Base-by-base conservation (phyloP, 2,888 invertebrate genomes). In the Noctua comes region DNA sequence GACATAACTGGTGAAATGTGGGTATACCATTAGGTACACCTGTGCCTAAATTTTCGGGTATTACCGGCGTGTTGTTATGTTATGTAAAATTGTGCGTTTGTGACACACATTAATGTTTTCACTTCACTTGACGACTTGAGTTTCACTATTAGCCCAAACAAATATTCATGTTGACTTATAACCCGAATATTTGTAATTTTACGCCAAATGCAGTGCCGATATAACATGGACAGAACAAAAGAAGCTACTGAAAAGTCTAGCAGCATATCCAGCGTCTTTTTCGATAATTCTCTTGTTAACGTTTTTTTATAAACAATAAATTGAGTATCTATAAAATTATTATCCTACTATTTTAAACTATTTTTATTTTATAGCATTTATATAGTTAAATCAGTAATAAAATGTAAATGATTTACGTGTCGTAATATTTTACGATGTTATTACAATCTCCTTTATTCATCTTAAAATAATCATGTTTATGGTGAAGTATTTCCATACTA, bases 291-390 rank as follows among this genome's bases (percentile, higher is more conserved):
- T 64, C 64, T 64, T 11, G 21, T 4, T 24, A 21, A 36, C 10
- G 27, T 62, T 66, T 48, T 1, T 66, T 4, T 57, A n/a, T n/a
- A 31, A 68, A 68, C n/a, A 16, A n/a, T 10, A 18, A 31, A 27
- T 64, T 54, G 16, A 59, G 48, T 18, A n/a, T 51, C 27, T 24
- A 27, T 40, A 64, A 76, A 75, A 76, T 27, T 18, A 40, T 46
- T 21, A 46, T 24, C 36, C 27, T 18, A 64, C 46, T n/a, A 16
- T 13, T 8, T 7, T 48, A 13, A 68, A 54, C 46, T 46, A 79
- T 57, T 57, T 77, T 6, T 18, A 21, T 69, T 72, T 83, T 46
- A 82, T n/a, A 40, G 18, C 64, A 57, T 51, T 68, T 72, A n/a
- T 65, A 83, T 70, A 64, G 59, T 43, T 13, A 4, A 36, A 27